Percentiles rank a stretch among this genome's conserved stretches.
phyloP scores from a whole-genome alignment of 2,888 invertebrate genomes.

The Eretmocerus hayati region DNA sequence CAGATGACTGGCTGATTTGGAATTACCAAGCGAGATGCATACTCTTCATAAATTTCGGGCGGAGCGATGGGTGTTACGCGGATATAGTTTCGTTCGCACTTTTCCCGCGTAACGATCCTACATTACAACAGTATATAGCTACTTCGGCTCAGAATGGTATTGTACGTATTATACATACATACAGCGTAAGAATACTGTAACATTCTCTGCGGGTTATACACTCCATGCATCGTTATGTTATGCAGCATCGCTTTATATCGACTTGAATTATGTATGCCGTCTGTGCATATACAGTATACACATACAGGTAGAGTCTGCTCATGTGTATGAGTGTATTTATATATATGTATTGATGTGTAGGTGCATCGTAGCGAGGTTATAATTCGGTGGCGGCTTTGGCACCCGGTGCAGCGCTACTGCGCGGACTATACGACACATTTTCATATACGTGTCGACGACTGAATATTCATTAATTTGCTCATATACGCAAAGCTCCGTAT shows the following conservation, averaged over 20 bases:
- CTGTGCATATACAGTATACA: conserved; percentile 25
- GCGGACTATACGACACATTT: conserved; percentile 6
- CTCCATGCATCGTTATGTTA: neutral
- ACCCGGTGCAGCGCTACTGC: neutral
- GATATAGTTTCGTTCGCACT: no score
- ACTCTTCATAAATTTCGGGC: conserved; percentile 12
- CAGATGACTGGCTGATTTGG: neutral
- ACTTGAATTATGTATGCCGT: conserved; percentile 32
- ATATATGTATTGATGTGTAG: neutral
- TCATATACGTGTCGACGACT: conserved; percentile 14
- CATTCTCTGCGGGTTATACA: no score
- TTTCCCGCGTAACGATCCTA: no score
- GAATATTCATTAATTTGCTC: conserved; percentile 20
- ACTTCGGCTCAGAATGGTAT: neutral
- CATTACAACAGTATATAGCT: no score
- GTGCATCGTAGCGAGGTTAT: neutral
- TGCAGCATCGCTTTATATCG: conserved; percentile 24
- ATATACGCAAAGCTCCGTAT: no score
- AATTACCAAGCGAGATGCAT: conserved; percentile 14
- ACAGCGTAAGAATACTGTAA: no score
- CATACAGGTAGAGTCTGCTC: neutral
- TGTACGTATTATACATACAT: neutral
- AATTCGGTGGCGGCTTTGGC: neutral
- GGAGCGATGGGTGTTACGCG: conserved; percentile 2
- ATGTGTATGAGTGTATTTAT: conserved; percentile 2